Conservation (phyloP, 2,888 invertebrate species). For the Caenorhabditis parvicauda region DNA sequence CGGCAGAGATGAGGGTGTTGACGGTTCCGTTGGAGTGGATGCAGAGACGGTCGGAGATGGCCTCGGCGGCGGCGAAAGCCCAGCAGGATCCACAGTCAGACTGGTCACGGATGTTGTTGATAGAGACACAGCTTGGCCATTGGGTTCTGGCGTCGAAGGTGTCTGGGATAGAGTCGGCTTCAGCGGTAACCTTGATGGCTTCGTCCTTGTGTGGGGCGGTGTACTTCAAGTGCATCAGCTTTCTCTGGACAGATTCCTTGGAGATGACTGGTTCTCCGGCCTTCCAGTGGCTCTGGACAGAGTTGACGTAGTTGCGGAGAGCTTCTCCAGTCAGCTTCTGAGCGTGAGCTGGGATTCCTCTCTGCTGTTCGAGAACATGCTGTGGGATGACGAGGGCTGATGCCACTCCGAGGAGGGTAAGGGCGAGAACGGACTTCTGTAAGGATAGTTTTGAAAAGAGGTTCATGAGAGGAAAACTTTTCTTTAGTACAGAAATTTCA, state of each 20-base stretch:
- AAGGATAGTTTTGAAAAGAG: too few relatives aligned
- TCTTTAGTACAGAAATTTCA: too few relatives aligned
- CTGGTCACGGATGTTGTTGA: conserved; percentile 40
- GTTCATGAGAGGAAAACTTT: too few relatives aligned
- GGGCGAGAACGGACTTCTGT: too few relatives aligned
- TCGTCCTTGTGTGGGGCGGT: conserved; percentile 14
- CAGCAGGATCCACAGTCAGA: conserved; percentile 76
- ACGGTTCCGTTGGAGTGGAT: conserved; percentile 63
- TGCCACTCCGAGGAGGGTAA: too few relatives aligned
- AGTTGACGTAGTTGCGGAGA: conserved; percentile 26
- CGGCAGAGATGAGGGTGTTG: conserved; percentile 62
- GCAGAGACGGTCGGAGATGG: conserved; percentile 66
- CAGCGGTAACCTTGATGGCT: conserved; percentile 4
- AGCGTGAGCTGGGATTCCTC: not conserved
- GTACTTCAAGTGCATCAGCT: conserved; percentile 23
- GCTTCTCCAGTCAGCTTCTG: conserved; percentile 11
- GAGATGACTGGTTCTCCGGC: conserved; percentile 15
- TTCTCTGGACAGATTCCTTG: conserved; percentile 13
- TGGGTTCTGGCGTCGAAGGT: conserved; percentile 33
- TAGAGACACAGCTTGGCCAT: conserved; percentile 35
- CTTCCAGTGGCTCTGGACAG: conserved; percentile 20
- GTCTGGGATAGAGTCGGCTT: conserved; percentile 18
- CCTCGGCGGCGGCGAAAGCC: conserved; percentile 68
- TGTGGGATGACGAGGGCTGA: too few relatives aligned
- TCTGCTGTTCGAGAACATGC: too few relatives aligned